Evolutionary conservation across 2,888 invertebrate genomes (phyloP).

Genomic region (Heliconius hortense): DNA sequence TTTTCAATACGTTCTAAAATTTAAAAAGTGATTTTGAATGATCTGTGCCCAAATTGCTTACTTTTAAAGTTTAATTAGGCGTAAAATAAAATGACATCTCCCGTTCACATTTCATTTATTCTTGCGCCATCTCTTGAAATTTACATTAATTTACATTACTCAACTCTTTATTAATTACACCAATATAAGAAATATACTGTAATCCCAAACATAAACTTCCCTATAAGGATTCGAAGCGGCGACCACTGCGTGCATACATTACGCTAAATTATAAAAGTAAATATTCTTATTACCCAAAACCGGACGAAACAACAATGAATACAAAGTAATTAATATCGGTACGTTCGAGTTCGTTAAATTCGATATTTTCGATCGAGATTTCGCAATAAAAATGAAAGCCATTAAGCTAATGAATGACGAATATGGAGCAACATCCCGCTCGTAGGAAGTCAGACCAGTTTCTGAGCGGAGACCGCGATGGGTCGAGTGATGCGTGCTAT

Average conservation of each 20-base stretch:
- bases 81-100: neutral
- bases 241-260: neutral
- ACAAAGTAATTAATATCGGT: conserved; percentile 33
- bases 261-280: conserved; percentile 1
- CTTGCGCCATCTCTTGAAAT: neutral
- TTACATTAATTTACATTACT: neutral
- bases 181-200: neutral
- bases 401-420: conserved; percentile 73
- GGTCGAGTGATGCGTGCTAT: conserved; percentile 47
- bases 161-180: neutral
- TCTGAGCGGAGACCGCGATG: conserved; percentile 72
- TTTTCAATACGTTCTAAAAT: neutral
- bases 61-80: neutral
- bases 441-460: conserved; percentile 74
- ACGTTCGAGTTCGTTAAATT: conserved; percentile 30
- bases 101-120: too few relatives aligned
- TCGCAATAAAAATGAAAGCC: conserved; percentile 67
- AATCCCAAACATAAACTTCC: neutral
- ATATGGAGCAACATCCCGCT: conserved; percentile 78
- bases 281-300: conserved; percentile 24
- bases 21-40: neutral
- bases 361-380: conserved; percentile 54
- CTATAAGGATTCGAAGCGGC: neutral
- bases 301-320: conserved; percentile 24
- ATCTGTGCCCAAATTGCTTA: neutral